A percentile compares a stretch with the other conserved stretches of the same genome.
phyloP scores from a whole-genome alignment of 2,113 vertebrate genomes.

The Corvus cornix region DNA sequence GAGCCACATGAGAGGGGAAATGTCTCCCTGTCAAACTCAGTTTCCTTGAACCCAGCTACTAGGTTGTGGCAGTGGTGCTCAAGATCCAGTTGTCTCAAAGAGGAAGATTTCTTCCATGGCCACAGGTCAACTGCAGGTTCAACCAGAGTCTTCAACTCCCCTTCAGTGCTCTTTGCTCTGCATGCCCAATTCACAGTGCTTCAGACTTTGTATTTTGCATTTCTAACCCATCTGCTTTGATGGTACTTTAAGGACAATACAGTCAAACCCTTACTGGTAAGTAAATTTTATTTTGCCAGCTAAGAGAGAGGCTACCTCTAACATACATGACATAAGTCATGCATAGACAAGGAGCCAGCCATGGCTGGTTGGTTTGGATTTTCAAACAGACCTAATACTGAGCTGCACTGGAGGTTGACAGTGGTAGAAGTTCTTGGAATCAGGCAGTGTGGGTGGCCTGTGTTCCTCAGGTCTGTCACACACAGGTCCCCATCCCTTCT shows the following conservation, averaged over 20 bases:
- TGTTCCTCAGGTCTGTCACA: neutral
- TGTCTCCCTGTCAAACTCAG: neutral
- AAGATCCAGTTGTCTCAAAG: neutral
- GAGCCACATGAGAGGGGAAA: neutral
- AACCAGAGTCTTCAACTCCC: neutral
- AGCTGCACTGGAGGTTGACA: neutral
- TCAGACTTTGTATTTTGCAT: neutral
- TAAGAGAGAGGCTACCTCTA: neutral
- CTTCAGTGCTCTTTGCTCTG: neutral
- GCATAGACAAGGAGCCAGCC: neutral
- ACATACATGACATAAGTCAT: neutral
- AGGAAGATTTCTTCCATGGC: neutral
- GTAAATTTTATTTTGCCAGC: neutral
- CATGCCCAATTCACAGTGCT: neutral
- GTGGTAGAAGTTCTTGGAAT: neutral
- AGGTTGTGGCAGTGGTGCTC: neutral
- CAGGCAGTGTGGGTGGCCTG: fast-evolving
- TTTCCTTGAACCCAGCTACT: neutral
- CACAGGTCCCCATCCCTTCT: neutral
- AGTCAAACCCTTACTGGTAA: neutral
- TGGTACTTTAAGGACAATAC: neutral
- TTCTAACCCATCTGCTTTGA: neutral
- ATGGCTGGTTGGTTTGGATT: neutral
- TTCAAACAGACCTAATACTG: neutral
- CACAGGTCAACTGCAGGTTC: neutral